Conservation (phyloP, 2,888 invertebrate species). For the Tolmerus cingulatus region DNA sequence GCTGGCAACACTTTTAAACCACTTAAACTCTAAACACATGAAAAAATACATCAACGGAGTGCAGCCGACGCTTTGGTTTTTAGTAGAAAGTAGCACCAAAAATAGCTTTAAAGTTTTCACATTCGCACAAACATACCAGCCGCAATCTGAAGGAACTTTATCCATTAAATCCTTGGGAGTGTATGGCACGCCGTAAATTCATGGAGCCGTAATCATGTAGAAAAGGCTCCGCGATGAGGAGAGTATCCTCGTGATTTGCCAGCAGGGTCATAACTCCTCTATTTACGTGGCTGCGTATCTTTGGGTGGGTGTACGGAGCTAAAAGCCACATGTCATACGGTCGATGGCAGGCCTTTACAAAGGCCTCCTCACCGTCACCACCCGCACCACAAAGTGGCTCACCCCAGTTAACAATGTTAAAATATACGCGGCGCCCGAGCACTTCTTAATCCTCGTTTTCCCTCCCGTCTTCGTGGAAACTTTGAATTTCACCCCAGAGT, state of each 20-base stretch:
- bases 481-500: conserved; percentile 45
- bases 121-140: neutral
- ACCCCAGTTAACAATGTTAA: neutral
- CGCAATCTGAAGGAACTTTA: conserved; percentile 1
- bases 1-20: neutral
- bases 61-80: neutral
- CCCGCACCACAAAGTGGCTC: neutral
- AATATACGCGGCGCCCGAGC: neutral
- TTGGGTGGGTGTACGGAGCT: neutral
- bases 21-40: neutral
- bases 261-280: neutral
- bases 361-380: neutral
- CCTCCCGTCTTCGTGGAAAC: conserved; percentile 16
- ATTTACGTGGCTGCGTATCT: neutral
- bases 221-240: neutral
- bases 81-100: neutral
- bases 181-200: neutral
- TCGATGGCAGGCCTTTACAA: conserved; percentile 30
- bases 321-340: conserved; percentile 40
- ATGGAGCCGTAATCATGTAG: conserved; percentile 1
- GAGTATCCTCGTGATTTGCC: conserved; percentile 7
- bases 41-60: neutral
- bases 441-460: conserved; percentile 34
- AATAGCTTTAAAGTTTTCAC: neutral
- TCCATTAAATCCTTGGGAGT: neutral